phyloP scores from a whole-genome alignment of 2,797 vertebrate genomes.

The Scarus forsteni region DNA sequence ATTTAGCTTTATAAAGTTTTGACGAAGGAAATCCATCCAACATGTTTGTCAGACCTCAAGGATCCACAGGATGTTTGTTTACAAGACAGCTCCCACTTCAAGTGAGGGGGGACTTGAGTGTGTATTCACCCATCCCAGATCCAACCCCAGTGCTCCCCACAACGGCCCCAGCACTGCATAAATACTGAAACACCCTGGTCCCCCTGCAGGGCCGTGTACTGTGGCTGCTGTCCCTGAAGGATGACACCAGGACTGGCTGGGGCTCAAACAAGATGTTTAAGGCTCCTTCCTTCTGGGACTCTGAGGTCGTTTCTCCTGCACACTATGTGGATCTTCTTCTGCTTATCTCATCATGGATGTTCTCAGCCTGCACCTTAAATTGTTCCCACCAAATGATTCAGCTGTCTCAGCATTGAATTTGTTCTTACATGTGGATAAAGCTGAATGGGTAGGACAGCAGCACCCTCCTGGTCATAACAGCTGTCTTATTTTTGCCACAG shows the following conservation, averaged over 20 bases:
- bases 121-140: background rate
- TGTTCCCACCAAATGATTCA: too few relatives aligned
- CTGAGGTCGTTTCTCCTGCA: background rate
- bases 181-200: background rate
- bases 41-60: background rate
- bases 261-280: background rate
- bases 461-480: too few relatives aligned
- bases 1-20: background rate
- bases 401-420: too few relatives aligned
- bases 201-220: background rate
- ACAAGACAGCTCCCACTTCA: background rate
- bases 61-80: background rate
- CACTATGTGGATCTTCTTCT: background rate
- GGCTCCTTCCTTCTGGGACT: background rate
- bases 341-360: background rate
- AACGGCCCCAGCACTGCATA: background rate
- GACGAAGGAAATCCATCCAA: background rate
- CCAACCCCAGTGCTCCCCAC: background rate
- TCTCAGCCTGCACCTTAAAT: background rate
- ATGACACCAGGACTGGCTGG: background rate
- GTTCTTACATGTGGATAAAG: too few relatives aligned
- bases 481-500: too few relatives aligned
- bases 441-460: too few relatives aligned
- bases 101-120: background rate
- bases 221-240: conserved; percentile 1